Percentiles rank a stretch among this genome's conserved stretches.
Conservation (phyloP, 2,113 vertebrate genomes). For the Phyllostomus hastatus region DNA sequence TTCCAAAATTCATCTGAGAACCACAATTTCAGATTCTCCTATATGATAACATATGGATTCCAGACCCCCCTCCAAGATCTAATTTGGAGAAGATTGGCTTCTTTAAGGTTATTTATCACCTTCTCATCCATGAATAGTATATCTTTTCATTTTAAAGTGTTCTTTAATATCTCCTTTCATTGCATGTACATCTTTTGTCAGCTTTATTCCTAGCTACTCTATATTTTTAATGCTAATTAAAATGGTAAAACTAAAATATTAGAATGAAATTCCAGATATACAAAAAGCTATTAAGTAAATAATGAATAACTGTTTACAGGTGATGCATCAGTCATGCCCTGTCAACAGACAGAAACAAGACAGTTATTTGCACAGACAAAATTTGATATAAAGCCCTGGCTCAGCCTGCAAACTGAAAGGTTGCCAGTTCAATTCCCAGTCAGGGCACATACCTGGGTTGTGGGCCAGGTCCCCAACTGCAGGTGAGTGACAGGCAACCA, state of each 20-base stretch:
- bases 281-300: neutral
- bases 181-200: neutral
- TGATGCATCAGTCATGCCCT: neutral
- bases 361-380: neutral
- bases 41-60: neutral
- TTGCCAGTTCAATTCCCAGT: too few species aligned
- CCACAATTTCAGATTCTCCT: neutral
- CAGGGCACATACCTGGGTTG: too few species aligned
- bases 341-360: neutral
- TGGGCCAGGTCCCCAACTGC: too few species aligned
- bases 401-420: too few species aligned
- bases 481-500: too few species aligned
- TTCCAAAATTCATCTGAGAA: neutral
- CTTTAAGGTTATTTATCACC: neutral
- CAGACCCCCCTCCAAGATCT: neutral
- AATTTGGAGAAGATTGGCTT: neutral
- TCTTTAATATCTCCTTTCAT: neutral
- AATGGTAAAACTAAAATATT: neutral
- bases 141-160: neutral
- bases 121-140: neutral
- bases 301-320: neutral
- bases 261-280: neutral
- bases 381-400: neutral
- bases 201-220: neutral
- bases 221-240: neutral